phyloP scores from a whole-genome alignment of 1,140 invertebrate genomes.

The Drosophila serrata region DNA sequence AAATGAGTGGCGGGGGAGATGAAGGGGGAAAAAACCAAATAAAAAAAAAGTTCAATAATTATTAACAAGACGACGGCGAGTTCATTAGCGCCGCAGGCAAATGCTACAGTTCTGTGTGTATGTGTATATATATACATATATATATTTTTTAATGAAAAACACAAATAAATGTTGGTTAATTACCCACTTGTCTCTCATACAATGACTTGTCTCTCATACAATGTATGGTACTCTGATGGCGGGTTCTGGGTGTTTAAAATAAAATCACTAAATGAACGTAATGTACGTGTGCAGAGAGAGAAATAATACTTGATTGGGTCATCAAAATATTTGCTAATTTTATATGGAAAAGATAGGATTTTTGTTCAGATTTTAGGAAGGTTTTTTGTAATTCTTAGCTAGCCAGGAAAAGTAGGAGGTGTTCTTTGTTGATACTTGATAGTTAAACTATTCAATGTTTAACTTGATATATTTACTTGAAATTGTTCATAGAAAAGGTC shows the following conservation, averaged over 20 bases:
- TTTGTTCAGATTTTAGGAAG: not conserved
- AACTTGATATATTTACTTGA: not conserved
- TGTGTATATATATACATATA: not conserved
- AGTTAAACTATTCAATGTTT: not conserved
- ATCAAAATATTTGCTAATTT: not conserved
- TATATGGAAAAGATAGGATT: conserved; percentile 5
- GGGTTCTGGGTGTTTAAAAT: conserved; percentile 41
- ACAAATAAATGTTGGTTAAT: conserved; percentile 82
- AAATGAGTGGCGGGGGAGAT: conserved; percentile 8
- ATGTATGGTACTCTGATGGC: conserved; percentile 37
- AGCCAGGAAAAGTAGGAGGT: no score
- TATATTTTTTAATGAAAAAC: conserved; percentile 67
- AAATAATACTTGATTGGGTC: not conserved
- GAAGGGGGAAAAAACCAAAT: conserved; percentile 12
- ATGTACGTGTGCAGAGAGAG: conserved; percentile 9
- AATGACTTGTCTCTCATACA: conserved; percentile 68
- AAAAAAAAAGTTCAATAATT: conserved; percentile 75
- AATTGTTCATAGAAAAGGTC: no score
- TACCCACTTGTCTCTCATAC: conserved; percentile 71
- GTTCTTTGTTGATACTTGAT: not conserved
- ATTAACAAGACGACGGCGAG: conserved; percentile 77
- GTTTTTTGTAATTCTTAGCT: not conserved
- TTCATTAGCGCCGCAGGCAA: conserved; percentile 74
- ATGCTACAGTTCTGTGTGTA: conserved; percentile 13
- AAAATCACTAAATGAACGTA: conserved; percentile 24